Base-by-base conservation (phyloP, 2,888 invertebrate species). In the Macrostomum cliftonense region DNA sequence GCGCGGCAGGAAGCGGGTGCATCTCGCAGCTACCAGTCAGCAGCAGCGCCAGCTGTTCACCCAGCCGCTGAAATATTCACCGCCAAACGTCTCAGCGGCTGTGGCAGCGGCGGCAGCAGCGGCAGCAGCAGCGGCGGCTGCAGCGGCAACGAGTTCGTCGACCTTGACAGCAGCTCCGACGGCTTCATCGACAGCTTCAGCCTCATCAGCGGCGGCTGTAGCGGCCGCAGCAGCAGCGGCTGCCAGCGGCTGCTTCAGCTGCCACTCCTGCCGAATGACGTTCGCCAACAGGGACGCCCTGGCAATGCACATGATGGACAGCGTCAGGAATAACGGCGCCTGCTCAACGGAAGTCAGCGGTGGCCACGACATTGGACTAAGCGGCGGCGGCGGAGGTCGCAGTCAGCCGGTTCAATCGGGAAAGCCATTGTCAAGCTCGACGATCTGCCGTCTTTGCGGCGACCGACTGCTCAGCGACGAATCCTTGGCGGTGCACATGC, bases 241-340 rank as follows among this genome's bases (percentile, higher is more conserved):
- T 9, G 28, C 28, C 21, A 16, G 44, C 14, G 51, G 52, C 17
- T 50, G 52, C 17, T 52, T 52, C 16, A 39, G 40, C 21, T 69
- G 69, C 52, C 61, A 63, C 16, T 64, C 65, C 47, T 67, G 67
- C 53, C 57, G 57, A 9, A 54, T 57, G 37, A 42, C 53, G 4
- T 65, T 65, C 52, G 44, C 53, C 13, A 61, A 59, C 47, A 59
- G 64, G 43, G 65, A 66, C 51, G 54, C 63, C 1, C 53, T 66
- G 40, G 65, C 67, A 5, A 63, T 67, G 63, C 67, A 67, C 50
- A 60, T 66, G 54, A 62, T 66, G 63, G 52, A 52, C 16, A 46
- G 52, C 14, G 52, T 52, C 7, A 28, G 52, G 9, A 45, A 20
- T n/a, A 39, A 50, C 14, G 49, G 50, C 12, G 21, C 39, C 20